Evolutionary conservation across 2,888 invertebrate species (phyloP).

Genomic region (Actias luna): DNA sequence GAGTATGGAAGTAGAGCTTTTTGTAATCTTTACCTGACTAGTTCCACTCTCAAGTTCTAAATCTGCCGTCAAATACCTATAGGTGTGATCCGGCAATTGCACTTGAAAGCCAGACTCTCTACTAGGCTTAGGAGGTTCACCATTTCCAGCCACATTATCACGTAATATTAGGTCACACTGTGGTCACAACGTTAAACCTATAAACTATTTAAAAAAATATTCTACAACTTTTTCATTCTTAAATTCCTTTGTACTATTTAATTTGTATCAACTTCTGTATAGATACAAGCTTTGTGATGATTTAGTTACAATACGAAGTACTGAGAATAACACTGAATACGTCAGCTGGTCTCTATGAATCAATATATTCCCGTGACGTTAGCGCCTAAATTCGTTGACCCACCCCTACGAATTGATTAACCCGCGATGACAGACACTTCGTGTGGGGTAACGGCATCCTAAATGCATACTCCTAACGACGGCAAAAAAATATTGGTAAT

Average conservation of each 20-base stretch:
- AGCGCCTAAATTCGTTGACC: slow-evolving; percentile 18
- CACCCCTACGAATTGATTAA: slow-evolving; percentile 40
- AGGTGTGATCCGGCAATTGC: no score
- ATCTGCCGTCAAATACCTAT: no score
- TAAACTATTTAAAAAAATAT: no score
- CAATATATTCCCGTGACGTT: slow-evolving; percentile 35
- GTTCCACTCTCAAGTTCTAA: no score
- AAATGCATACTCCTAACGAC: slow-evolving; percentile 20
- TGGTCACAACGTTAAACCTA: no score
- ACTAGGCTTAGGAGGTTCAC: no score
- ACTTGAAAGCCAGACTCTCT: no score
- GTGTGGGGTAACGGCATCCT: slow-evolving; percentile 20
- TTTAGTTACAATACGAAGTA: neutral
- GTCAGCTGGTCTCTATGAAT: slow-evolving; percentile 47
- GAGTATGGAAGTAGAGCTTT: no score
- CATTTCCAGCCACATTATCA: no score
- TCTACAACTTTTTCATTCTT: no score
- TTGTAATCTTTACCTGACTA: no score
- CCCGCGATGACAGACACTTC: slow-evolving; percentile 43
- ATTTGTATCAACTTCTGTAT: neutral
- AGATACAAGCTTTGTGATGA: neutral
- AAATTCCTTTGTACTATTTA: neutral
- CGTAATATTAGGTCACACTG: no score
- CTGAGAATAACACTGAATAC: neutral
- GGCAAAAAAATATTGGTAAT: slow-evolving; percentile 37